These are phyloP conservation scores for Proterorhinus semilunaris DNA, from an alignment of 2,113 vertebrate species.

Conservation along the genomic window DNA sequence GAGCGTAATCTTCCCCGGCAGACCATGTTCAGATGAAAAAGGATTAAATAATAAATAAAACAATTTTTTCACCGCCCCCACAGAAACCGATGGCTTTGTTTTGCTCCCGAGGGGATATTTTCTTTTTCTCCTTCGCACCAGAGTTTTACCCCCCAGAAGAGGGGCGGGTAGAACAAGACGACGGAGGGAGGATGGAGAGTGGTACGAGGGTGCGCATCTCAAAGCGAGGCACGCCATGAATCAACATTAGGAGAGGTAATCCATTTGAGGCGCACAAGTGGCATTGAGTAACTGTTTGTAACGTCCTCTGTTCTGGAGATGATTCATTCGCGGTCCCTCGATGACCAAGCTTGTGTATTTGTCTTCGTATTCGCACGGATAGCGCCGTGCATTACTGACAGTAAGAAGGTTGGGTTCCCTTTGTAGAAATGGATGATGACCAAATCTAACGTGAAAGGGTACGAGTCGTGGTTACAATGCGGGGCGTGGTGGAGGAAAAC, in stretches of 20 bases:
- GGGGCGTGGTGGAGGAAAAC: too few relatives aligned
- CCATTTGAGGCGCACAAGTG: background rate
- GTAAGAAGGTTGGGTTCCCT: too few relatives aligned
- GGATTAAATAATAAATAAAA: background rate
- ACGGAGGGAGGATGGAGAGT: background rate
- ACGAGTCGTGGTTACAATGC: too few relatives aligned
- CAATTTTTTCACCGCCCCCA: conserved; percentile 3
- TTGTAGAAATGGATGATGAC: too few relatives aligned
- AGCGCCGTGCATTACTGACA: too few relatives aligned
- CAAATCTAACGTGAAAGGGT: too few relatives aligned
- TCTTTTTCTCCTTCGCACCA: conserved; percentile 8
- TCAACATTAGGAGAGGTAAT: background rate
- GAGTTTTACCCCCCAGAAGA: conserved; percentile 3
- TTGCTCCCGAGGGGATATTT: background rate
- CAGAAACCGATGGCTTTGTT: background rate
- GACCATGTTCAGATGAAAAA: conserved; percentile 33
- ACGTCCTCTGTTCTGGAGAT: background rate
- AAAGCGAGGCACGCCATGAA: background rate
- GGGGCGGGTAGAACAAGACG: conserved; percentile 16
- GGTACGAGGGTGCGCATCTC: background rate
- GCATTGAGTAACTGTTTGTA: background rate
- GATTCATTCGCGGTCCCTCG: background rate
- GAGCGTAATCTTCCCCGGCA: conserved; percentile 37
- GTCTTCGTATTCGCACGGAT: background rate
- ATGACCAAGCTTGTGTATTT: background rate